Conservation (phyloP, 2,113 vertebrate genomes). For the Thymallus thymallus region DNA sequence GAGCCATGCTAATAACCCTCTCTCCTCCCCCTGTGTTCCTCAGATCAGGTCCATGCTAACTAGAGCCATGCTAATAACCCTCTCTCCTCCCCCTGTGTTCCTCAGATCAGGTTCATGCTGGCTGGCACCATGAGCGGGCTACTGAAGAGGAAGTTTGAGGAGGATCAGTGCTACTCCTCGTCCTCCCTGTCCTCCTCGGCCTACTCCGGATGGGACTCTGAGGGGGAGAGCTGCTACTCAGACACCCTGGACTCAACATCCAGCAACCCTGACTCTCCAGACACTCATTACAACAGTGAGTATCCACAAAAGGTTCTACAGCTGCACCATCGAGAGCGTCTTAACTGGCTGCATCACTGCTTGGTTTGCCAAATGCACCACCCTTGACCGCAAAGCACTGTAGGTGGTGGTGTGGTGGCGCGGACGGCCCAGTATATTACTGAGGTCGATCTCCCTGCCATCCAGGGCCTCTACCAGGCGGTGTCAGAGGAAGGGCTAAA, state of each 20-base stretch:
- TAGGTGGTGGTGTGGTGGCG: no score
- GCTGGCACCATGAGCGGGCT: conserved; percentile 83
- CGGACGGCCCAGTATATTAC: no score
- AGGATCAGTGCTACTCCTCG: conserved; percentile 85
- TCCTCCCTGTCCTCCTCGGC: conserved; percentile 81
- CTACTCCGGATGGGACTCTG: conserved; percentile 86
- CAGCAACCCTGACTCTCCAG: conserved; percentile 71
- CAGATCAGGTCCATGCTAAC: background rate
- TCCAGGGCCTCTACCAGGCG: no score
- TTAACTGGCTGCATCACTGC: no score
- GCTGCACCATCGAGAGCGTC: no score
- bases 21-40: no score
- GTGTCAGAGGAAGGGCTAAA: no score
- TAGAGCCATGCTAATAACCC: conserved; percentile 22
- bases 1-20: no score
- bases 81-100: conserved; percentile 6
- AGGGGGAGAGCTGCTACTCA: conserved; percentile 81
- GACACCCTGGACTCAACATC: conserved; percentile 77
- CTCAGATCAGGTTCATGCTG: conserved; percentile 70
- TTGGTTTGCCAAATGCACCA: no score
- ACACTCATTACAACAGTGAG: conserved; percentile 82
- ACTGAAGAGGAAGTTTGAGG: conserved; percentile 93
- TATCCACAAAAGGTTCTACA: no score
- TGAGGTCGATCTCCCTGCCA: no score
- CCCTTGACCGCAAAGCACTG: no score